Base-by-base conservation (phyloP, 2,888 invertebrate genomes). In the Aradus depressus region DNA sequence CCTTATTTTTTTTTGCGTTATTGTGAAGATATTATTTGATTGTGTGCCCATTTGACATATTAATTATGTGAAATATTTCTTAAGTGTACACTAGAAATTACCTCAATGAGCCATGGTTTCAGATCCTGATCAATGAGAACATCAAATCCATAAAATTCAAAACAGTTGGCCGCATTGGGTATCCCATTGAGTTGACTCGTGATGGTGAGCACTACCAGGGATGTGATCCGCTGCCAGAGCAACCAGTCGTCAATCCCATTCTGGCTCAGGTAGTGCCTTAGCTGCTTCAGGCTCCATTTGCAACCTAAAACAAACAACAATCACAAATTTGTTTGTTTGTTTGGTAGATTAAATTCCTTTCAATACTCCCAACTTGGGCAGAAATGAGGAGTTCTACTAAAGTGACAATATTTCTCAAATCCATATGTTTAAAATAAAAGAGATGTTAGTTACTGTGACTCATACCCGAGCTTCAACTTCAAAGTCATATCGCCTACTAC, bases 91-190 rank as follows among this genome's bases (percentile, higher is more conserved):
- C 10, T 23, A 6, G 10, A 42, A 42, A 44, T 49, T 60, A 90
- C 91, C 76, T 92, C 92, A 50, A 93, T 70, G 16, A 92, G 71
- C 89, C 91, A 91, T 1, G 92, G 92, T 58, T 84, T 81, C 57
- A 92, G 68, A 49, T 79, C 74, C 39, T 80, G 79, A 64, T 93
- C 92, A 1, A 93, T 77, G 39, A 93, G 70, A 37, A 93, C 81
- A 66, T 93, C 92, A 65, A 92, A 92, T 2, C 92, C 92, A 64
- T 90, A 89, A 64, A 91, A 81, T 66, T 90, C 89, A 66, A 88
- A 88, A 67, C 87, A 86, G 68, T 86, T 87, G 25, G 77, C 75
- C 0, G 81, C 77, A 6, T 74, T 75, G 0, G 83, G 82, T 8
- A 84, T 77, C 25, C 79, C 78, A 21, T 79, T 73, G 0, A 79